Conservation (phyloP, 2,113 vertebrate genomes). For the Ceratotherium simum region DNA sequence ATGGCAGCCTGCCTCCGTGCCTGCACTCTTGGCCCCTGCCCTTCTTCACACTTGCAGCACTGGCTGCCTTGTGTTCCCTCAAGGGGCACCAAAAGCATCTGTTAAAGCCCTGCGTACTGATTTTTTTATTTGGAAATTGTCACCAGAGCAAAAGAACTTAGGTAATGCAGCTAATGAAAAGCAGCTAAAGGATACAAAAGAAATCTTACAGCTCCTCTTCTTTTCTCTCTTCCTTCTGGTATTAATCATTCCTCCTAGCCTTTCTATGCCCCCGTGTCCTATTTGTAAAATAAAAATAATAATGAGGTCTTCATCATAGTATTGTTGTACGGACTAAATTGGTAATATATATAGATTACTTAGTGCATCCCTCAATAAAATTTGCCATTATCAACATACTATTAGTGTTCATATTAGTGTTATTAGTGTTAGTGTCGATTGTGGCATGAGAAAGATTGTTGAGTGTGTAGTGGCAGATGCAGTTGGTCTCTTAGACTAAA, state of each 20-base stretch:
- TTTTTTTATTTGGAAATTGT: conserved; percentile 27
- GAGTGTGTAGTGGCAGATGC: neutral
- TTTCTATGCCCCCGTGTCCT: neutral
- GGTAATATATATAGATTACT: neutral
- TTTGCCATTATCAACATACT: neutral
- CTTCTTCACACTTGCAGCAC: neutral
- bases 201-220: neutral
- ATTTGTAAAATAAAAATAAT: conserved; percentile 17
- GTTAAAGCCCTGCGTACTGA: neutral
- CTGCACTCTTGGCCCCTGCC: neutral
- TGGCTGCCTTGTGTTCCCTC: neutral
- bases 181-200: neutral
- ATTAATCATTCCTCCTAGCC: neutral
- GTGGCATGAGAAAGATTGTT: neutral
- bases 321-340: neutral
- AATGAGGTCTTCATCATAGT: neutral
- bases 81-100: neutral
- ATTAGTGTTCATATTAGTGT: neutral
- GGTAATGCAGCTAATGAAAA: neutral
- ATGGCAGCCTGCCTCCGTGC: neutral
- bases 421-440: neutral
- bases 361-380: neutral
- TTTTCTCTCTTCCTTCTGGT: neutral
- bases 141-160: neutral
- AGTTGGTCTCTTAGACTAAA: neutral